Base-by-base conservation (phyloP, 2,797 vertebrate species). In the Spheniscus humboldti region DNA sequence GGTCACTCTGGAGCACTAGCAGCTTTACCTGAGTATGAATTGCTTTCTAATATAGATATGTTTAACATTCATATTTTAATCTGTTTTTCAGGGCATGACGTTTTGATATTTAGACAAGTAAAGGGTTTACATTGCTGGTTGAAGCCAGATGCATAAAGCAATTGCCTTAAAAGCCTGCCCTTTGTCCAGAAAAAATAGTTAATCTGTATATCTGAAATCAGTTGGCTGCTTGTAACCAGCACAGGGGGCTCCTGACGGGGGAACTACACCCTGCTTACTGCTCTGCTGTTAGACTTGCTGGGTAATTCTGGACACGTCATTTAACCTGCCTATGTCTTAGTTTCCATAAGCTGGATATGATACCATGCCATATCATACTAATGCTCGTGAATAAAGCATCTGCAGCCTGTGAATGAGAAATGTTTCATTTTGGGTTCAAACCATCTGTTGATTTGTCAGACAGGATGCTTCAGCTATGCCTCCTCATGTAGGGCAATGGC, bases 1-100 rank as follows among this genome's bases (percentile, higher is more conserved):
- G 89, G 86, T 63, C 47, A 22, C 89, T 96, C 97, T 96, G 96
- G 97, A 85, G 96, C 96, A 62, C 92, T 94, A 81, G 95, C 97
- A 66, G 95, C 95, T 86, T 93, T 97, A 53, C 88, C 41, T 84
- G 95, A 95, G 94, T 97, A 97, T 23, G 53, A 71, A 78, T 27
- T 73, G 30, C 28, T 75, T 71, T 73, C 64, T 86, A 37, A 53
- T 72, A 62, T 3, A 43, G 6, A 20, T 71, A 43, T 13, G 9
- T 48, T 71, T 83, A 31, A 56, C 3, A 5, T 41, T 68, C 20
- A 9, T n/a, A 23, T 75, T 91, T 71, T 80, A 57, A 79, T 62
- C 43, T 45, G 1, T 86, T 92, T 90, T 80, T 81, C 68, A 57
- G 52, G 47, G 45, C 19, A 41, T 75, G 53, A 28, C 0, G 0